Base-by-base conservation (phyloP, 2,113 vertebrate genomes). In the Poeciliopsis retropinna region DNA sequence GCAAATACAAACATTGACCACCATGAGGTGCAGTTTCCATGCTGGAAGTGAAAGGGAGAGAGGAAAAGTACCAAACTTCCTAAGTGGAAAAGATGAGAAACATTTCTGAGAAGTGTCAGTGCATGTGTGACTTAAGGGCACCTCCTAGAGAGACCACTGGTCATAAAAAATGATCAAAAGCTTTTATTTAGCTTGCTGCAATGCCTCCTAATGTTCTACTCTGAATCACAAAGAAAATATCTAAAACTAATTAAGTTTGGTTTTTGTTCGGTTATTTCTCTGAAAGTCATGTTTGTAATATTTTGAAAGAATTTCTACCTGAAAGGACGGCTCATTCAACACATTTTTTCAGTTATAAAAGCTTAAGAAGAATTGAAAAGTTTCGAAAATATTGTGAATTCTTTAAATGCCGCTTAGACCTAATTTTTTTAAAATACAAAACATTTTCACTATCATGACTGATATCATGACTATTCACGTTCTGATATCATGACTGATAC, bases 51-150 rank as follows among this genome's bases (percentile, higher is more conserved):
- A 8, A 19, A 15, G 2, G 0, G 60, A 27, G 1, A 76, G 41
- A 70, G 85, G 78, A 87, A 89, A 88, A 91, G 69, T 86, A 83
- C 84, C 67, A n/a, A 57, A 62, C 71, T 72, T 79, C 74, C 72
- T 60, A 34, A 27, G 72, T 11, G 62, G 76, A 76, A 73, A 73
- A 80, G 66, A 68, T 32, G 17, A 67, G 54, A 71, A 66, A 72
- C 19, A 31, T 76, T 92, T 85, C 81, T 64, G 37, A 85, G 87
- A 91, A 86, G 67, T 78, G 44, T 75, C 71, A 73, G 74, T 7
- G 68, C 78, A 82, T 75, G 44, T 63, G 78, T 70, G 32, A 66
- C 30, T 41, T 30, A 51, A 29, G 27, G 19, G 7, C 28, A 15
- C 8, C 29, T 74, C 80, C 44, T 41, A 60, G 57, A 67, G 31